Base-by-base conservation (phyloP, 2,888 invertebrate species). In the Argyra leucocephala region DNA sequence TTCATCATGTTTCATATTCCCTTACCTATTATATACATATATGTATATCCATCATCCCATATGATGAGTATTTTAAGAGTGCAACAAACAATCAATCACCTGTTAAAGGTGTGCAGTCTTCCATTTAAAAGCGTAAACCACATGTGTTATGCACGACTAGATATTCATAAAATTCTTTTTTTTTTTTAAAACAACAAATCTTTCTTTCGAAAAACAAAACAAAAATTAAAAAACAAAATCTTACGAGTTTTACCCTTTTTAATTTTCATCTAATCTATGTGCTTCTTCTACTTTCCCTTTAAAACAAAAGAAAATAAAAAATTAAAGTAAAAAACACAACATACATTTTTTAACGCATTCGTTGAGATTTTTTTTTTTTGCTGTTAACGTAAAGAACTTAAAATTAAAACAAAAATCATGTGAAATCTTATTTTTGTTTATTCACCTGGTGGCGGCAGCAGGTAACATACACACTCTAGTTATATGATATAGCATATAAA, bases 141-240 rank as follows among this genome's bases (percentile, higher is more conserved):
- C 64, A 66, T 66, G 64, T 66, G 64, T 66, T 57, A 66, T 66
- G 66, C 66, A 64, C 64, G 66, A 66, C 61, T 64, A 62, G 31
- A 26, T 48, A 48, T n/a, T n/a, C 48, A 48, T 5, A 48, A n/a
- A 15, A 48, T 48, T 48, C 48, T 48, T 18, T 48, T n/a, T 48
- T 37, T 15, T 12, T 6, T 6, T 6, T 26, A 26, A 26, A n/a
- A n/a, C n/a, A n/a, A n/a, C n/a, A n/a, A n/a, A n/a, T n/a, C n/a
- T n/a, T n/a, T n/a, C n/a, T n/a, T n/a, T 31, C 31, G 31, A 31
- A 37, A 37, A 9, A 26, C 26, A 31, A 31, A 31, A 31, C n/a
- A 31, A 31, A 31, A 31, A 31, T 6, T 10, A 31, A 6, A 31
- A 4, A 31, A 31, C 1, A 6, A 48, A 48, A 18, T 48, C 18